Base-by-base conservation (phyloP, 2,797 vertebrate genomes). In the Borostomias antarcticus region DNA sequence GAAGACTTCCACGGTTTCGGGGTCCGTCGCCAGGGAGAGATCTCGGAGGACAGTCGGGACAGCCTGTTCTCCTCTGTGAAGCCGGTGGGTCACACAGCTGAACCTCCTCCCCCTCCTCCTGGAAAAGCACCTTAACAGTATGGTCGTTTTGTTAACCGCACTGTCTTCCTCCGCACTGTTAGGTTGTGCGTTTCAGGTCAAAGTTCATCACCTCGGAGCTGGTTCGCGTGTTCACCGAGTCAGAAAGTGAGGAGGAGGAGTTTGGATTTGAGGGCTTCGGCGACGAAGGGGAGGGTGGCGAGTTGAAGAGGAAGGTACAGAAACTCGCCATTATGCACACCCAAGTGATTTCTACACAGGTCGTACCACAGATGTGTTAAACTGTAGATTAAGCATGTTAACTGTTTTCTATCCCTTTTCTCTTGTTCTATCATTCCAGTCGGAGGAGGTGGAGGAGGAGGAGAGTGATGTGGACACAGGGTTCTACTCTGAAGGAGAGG, bases 251-350 rank as follows among this genome's bases (percentile, higher is more conserved):
- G 72, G 89, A 28, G 0, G 91, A 93, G 67, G 93, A 83, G 8
- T 98, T 98, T n/a, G n/a, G n/a, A n/a, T n/a, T n/a, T 69, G 90
- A 95, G 87, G 95, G 96, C 2, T 98, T 98, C 48, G 9, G 90
- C 0, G 84, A 84, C 10, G 70, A 74, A 1, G 78, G 80, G 4
- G 73, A 87, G 66, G 90, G 69, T 45, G 82, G 77, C 59, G 64
- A 64, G 47, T 63, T 75, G n/a, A 88, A 86, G 59, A 62, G 75
- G 58, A 85, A 68, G 87, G 92, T 92, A 86, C 68, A 51, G 17
- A 10, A 2, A 1, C 4, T n/a, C n/a, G n/a, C 28, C 32, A 11
- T 6, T 30, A 0, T 6, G n/a, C 0, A 1, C 23, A 33, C 40
- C 40, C 15, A 17, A 1, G 7, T 43, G 15, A 11, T 43, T 43